Base-by-base conservation (phyloP, 2,113 vertebrate genomes). In the Pluvialis apricaria region DNA sequence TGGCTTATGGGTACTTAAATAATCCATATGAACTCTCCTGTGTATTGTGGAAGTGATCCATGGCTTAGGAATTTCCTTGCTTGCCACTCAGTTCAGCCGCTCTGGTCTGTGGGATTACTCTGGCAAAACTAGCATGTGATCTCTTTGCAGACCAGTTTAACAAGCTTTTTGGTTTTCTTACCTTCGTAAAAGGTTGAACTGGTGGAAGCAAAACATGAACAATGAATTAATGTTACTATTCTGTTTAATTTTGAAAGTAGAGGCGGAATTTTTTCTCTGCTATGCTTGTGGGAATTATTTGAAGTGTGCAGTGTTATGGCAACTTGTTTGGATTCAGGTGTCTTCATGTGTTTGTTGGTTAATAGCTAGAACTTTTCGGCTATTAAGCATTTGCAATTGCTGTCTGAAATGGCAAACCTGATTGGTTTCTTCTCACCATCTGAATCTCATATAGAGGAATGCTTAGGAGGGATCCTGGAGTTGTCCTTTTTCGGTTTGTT, bases 31-130 rank as follows among this genome's bases (percentile, higher is more conserved):
- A 90, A 65, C 31, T 64, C 90, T 73, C 78, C 80, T 64, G 87
- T 86, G 84, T 94, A 13, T 66, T 82, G 70, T 92, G 94, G 84
- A 81, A 62, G 29, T 82, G 94, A 92, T 92, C 93, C 89, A 34
- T 73, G 76, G 78, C 82, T 93, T 75, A 81, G 94, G 92, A 96
- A 96, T 96, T 91, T 88, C 90, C 84, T 82, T 66, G 78, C 82
- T 80, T 88, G 86, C 65, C 82, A 34, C 78, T 91, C 62, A 61
- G 61, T 77, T 92, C 75, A 93, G 62, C 58, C 17, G 15, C 73
- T 91, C 60, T 73, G 42, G 44, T 91, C 68, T 68, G 52, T 5
- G 26, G 81, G 54, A 62, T 83, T 38, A 5, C 36, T 44, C 32
- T 90, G 81, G 49, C 55, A 69, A 44, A 75, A 69, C 78, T 21